A percentile compares a stretch with the other conserved stretches of the same genome.
Conservation (phyloP, 1,140 invertebrate genomes). For the Steinernema khuongi region DNA sequence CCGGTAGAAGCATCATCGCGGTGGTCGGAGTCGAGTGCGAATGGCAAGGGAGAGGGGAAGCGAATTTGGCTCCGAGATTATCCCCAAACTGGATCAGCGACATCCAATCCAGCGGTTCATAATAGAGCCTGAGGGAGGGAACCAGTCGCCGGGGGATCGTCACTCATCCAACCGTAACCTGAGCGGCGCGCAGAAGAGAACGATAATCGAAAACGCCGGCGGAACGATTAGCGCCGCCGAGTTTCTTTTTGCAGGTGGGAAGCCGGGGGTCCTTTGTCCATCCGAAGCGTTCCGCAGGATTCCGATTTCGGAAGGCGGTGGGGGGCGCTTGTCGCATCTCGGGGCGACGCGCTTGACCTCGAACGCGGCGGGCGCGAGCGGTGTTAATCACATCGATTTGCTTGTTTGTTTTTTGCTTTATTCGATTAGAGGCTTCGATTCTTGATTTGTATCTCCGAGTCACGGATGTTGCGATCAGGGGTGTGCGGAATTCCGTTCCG, state of each 20-base stretch:
- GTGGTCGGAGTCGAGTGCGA: not conserved
- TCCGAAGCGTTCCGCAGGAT: not conserved
- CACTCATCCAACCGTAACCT: not conserved
- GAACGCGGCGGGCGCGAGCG: not conserved
- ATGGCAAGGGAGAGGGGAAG: not conserved
- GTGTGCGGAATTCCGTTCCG: not conserved
- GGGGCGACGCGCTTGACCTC: not conserved
- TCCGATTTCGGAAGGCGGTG: not conserved
- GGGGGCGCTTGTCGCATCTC: not conserved
- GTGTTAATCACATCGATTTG: too few relatives aligned
- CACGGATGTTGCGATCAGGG: too few relatives aligned
- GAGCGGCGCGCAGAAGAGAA: not conserved
- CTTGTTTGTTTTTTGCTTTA: too few relatives aligned
- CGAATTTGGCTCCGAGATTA: constrained; percentile 9
- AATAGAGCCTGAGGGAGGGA: not conserved
- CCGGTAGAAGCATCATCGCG: not conserved
- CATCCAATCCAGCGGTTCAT: not conserved
- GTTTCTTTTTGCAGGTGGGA: not conserved
- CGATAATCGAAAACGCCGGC: constrained; percentile 13
- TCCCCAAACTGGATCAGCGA: constrained; percentile 12
- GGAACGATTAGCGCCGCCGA: not conserved
- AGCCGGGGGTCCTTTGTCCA: not conserved
- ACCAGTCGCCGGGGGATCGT: not conserved
- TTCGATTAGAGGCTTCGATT: too few relatives aligned
- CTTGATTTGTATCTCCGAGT: too few relatives aligned